Evolutionary conservation across 2,888 invertebrate genomes (phyloP), one percentile per base, ranked within the genome.

Genomic region (Watsonalla binaria): DNA sequence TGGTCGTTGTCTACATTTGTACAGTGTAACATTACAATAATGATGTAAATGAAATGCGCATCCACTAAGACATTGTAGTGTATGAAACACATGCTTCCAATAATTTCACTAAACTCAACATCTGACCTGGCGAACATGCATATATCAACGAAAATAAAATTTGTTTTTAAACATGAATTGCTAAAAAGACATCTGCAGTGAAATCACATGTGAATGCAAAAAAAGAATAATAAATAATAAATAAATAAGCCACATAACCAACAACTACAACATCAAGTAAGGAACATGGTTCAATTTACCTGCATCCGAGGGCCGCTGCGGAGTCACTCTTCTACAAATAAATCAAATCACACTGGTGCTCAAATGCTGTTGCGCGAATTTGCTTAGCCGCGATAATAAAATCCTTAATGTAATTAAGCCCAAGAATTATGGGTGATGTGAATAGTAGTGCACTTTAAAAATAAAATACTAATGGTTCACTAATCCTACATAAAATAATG

Each of bases 171-270:
- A 84, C 83, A 88, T 87, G 87, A 86, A 86, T 83, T 82, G 83
- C 84, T 82, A 82, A 80, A 81, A 80, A 82, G 70, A 83, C 79
- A 81, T 82, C 82, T 85, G 89, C 87, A 86, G 90, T 90, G 90
- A 90, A 90, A 90, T 90, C 90, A 90, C 90, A 90, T 90, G 90
- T 90, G 90, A 90, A 90, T 90, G 90, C 88, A 87, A 87, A 83
- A 79, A 77, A 82, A 80, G 78, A 73, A 66, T 78, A 83, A 84
- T 80, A 84, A 84, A 88, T 84, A 86, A 85, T 86, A 86, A 70
- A 89, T 89, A 89, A 84, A 87, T 86, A 90, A 89, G 89, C 89
- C 84, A 89, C 82, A 88, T 86, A 83, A 89, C 89, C 84, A 85
- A 80, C 85, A 86, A 86, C 80, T 67, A 78, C 70, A 71, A 78